phyloP scores from a whole-genome alignment of 2,888 invertebrate genomes.

The Yponomeuta evonymella region DNA sequence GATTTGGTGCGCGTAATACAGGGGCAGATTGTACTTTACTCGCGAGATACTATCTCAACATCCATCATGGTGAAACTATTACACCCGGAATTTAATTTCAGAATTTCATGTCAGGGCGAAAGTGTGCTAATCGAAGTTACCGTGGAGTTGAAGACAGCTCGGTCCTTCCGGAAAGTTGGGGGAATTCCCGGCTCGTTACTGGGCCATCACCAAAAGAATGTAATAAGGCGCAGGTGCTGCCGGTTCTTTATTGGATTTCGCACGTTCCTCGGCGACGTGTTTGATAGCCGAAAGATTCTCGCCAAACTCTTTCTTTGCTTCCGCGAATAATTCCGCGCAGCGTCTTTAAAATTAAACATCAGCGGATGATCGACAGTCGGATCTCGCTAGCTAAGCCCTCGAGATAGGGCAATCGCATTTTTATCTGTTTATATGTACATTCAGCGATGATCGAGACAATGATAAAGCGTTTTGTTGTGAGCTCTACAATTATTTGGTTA shows the following conservation, averaged over 20 bases:
- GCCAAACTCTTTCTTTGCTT: constrained; percentile 53
- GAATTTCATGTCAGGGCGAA: constrained; percentile 2
- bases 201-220: constrained; percentile 68
- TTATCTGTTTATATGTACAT: no score
- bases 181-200: constrained; percentile 54
- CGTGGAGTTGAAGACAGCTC: constrained; percentile 65
- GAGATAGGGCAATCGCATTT: no score
- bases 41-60: no score
- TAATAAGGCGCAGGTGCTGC: constrained; percentile 73
- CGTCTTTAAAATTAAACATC: constrained; percentile 30
- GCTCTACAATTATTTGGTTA: no score
- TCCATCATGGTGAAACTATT: constrained; percentile 27
- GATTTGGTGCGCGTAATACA: no score
- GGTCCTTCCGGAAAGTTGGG: constrained; percentile 64
- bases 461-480: no score
- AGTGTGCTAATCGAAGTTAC: constrained; percentile 65
- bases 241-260: constrained; percentile 72
- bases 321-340: constrained; percentile 51
- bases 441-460: no score
- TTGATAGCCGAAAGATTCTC: constrained; percentile 72
- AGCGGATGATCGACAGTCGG: no score
- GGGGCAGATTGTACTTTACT: no score
- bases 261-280: constrained; percentile 69
- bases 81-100: constrained; percentile 22
- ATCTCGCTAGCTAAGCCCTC: no score